Evolutionary conservation across 2,113 vertebrate genomes (phyloP).

Genomic region (Stigmatopora argus): DNA sequence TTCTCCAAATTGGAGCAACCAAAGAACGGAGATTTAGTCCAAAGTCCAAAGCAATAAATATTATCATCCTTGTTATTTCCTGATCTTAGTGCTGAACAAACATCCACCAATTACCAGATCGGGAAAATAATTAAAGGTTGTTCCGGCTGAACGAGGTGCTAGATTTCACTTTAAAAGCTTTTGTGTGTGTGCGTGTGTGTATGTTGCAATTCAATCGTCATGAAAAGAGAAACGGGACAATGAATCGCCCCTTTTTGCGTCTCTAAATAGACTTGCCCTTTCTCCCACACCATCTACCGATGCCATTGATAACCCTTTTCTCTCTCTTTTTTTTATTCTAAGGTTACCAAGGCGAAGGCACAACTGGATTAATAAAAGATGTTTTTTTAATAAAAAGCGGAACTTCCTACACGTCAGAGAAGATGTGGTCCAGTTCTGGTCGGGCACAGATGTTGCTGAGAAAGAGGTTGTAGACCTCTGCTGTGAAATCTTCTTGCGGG

Average conservation of each 20-base stretch:
- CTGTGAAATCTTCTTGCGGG: slow-evolving; percentile 89
- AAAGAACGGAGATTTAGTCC: too few relatives aligned
- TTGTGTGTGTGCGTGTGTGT: neutral
- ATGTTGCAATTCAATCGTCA: neutral
- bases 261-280: slow-evolving; percentile 4
- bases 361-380: neutral
- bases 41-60: too few relatives aligned
- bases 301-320: neutral
- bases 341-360: neutral
- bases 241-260: slow-evolving; percentile 7
- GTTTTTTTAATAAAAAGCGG: neutral
- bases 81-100: too few relatives aligned
- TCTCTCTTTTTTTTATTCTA: neutral
- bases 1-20: too few relatives aligned
- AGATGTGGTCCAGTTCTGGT: slow-evolving; percentile 93
- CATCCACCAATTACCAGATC: too few relatives aligned
- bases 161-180: neutral
- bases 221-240: slow-evolving; percentile 1
- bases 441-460: slow-evolving; percentile 89
- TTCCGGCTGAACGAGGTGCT: neutral
- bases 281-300: neutral
- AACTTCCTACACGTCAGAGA: slow-evolving; percentile 86
- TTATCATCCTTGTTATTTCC: too few relatives aligned
- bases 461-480: slow-evolving; percentile 85
- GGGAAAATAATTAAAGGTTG: neutral